phyloP scores from a whole-genome alignment of 2,797 vertebrate genomes.

The Xiphorhynchus erythropygius region DNA sequence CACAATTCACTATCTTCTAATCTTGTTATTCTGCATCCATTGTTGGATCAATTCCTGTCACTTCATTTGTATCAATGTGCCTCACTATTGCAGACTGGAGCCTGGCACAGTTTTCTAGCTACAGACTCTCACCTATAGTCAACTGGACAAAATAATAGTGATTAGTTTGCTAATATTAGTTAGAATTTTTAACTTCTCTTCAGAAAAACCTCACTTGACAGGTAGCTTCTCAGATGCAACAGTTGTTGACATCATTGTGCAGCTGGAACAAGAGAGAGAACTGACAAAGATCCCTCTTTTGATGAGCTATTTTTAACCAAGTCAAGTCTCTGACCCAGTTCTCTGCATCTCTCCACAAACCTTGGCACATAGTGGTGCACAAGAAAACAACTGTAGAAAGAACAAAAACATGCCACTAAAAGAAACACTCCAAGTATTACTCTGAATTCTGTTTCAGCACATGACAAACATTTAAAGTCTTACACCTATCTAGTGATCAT shows the following conservation, averaged over 20 bases:
- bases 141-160: neutral
- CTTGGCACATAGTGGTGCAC: neutral
- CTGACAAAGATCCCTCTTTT: conserved; percentile 1
- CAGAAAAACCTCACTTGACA: neutral
- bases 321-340: conserved; percentile 46
- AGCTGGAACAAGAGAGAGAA: neutral
- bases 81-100: neutral
- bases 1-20: neutral
- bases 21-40: neutral
- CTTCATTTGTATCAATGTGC: neutral
- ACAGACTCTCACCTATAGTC: neutral
- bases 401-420: neutral
- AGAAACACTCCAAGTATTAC: neutral
- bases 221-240: neutral
- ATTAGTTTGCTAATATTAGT: neutral
- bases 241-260: neutral
- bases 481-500: neutral
- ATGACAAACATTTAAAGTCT: neutral
- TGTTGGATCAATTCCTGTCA: neutral
- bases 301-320: conserved; percentile 53
- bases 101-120: neutral
- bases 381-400: neutral
- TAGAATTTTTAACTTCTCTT: neutral
- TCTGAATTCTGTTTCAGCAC: neutral
- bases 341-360: neutral